Percentiles rank a stretch among this genome's conserved stretches.
phyloP scores from a whole-genome alignment of 2,113 vertebrate genomes.

The Eleginops maclovinus region DNA sequence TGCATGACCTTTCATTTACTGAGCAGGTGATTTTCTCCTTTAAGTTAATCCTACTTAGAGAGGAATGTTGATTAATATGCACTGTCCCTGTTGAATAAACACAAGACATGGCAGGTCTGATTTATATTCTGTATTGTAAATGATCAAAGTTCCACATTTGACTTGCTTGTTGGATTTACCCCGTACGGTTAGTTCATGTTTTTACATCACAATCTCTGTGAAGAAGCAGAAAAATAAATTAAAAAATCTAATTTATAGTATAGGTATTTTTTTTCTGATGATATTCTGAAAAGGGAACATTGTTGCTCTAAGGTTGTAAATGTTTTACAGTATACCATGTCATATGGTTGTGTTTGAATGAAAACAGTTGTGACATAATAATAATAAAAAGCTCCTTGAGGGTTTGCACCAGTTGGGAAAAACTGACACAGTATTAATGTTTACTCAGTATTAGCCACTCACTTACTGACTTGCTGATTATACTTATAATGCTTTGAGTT shows the following conservation, averaged over 20 bases:
- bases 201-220: background rate
- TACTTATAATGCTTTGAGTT: constrained; percentile 2
- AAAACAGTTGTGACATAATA: constrained; percentile 23
- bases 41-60: background rate
- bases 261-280: background rate
- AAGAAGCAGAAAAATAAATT: background rate
- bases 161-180: background rate
- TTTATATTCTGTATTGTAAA: background rate
- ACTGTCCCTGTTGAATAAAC: no score
- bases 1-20: background rate
- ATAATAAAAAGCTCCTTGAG: constrained; percentile 10
- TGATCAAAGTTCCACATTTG: background rate
- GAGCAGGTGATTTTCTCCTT: background rate
- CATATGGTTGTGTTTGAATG: background rate
- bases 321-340: background rate
- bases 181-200: background rate
- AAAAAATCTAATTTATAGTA: background rate
- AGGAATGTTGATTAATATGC: no score
- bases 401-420: constrained; percentile 20
- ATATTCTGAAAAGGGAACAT: background rate
- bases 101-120: background rate
- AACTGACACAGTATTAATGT: constrained; percentile 18
- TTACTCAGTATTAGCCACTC: constrained; percentile 36
- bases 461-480: background rate
- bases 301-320: background rate